These are phyloP conservation scores for Drepana arcuata DNA, from an alignment of 1,140 invertebrate species.

Conservation along the genomic window DNA sequence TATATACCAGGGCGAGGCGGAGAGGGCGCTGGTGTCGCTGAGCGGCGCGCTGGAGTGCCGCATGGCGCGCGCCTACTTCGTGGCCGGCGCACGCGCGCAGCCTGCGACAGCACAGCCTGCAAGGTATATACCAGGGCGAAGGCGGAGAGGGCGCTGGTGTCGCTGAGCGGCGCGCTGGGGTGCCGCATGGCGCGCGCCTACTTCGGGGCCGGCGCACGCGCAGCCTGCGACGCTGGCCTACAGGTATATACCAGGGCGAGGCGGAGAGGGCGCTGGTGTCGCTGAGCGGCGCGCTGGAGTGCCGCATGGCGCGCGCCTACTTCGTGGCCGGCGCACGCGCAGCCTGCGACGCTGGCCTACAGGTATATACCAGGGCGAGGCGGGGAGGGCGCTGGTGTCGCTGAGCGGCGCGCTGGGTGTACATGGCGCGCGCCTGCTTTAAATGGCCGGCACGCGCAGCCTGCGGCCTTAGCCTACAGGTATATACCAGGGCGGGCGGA, in stretches of 20 bases:
- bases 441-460: constrained; percentile 81
- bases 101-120: constrained; percentile 84
- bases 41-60: constrained; percentile 71
- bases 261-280: constrained; percentile 75
- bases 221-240: constrained; percentile 86
- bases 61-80: constrained; percentile 84
- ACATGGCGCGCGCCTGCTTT: constrained; percentile 84
- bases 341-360: constrained; percentile 85
- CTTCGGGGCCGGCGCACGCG: constrained; percentile 82
- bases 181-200: constrained; percentile 85
- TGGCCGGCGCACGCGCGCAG: constrained; percentile 78
- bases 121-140: constrained; percentile 78
- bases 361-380: constrained; percentile 75
- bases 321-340: constrained; percentile 83
- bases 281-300: constrained; percentile 81
- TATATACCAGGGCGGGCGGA: constrained; percentile 74
- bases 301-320: constrained; percentile 83
- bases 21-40: constrained; percentile 71
- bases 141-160: constrained; percentile 74
- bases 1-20: constrained; percentile 76
- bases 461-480: constrained; percentile 86
- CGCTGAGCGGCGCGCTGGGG: constrained; percentile 80
- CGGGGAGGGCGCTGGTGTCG: constrained; percentile 74
- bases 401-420: constrained; percentile 62
- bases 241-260: constrained; percentile 75